A percentile compares a stretch with the other conserved stretches of the same genome.
Conservation (phyloP, 2,113 vertebrate genomes). For the Jacana jacana region DNA sequence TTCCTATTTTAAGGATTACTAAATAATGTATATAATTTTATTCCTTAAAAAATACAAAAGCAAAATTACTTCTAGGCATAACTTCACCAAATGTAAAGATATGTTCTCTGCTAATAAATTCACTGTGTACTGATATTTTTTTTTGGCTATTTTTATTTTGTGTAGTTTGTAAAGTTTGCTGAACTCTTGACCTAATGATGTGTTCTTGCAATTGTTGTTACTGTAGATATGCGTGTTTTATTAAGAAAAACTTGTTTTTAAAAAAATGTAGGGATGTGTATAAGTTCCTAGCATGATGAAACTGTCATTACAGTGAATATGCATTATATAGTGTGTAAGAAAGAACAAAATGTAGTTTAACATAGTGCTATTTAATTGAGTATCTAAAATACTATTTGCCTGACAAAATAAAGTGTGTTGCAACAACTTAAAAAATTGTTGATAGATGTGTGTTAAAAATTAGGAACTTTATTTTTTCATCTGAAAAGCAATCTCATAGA, state of each 20-base stretch:
- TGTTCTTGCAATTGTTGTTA: conserved; percentile 59
- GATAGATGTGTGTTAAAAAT: background rate
- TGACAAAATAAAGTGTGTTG: conserved; percentile 81
- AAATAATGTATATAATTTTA: conserved; percentile 81
- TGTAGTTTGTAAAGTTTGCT: conserved; percentile 68
- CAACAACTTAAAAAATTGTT: conserved; percentile 15
- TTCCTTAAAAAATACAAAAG: conserved; percentile 58
- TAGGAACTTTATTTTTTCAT: background rate
- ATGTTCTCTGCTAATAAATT: conserved; percentile 48
- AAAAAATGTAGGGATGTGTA: conserved; percentile 68
- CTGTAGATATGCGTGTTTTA: conserved; percentile 71
- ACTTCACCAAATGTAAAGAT: conserved; percentile 81
- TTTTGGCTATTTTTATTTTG: conserved; percentile 61
- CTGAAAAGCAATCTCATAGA: background rate
- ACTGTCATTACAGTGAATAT: conserved; percentile 79
- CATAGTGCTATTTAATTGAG: conserved; percentile 71
- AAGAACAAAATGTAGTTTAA: conserved; percentile 69
- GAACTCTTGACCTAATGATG: conserved; percentile 45
- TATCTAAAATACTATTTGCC: conserved; percentile 72
- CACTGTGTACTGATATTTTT: conserved; percentile 21
- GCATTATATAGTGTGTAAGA: conserved; percentile 66
- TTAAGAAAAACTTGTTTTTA: conserved; percentile 58
- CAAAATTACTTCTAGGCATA: conserved; percentile 64
- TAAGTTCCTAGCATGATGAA: conserved; percentile 78
- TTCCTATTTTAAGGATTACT: conserved; percentile 71